phyloP scores from a whole-genome alignment of 2,797 vertebrate genomes.

The Platalea minor region DNA sequence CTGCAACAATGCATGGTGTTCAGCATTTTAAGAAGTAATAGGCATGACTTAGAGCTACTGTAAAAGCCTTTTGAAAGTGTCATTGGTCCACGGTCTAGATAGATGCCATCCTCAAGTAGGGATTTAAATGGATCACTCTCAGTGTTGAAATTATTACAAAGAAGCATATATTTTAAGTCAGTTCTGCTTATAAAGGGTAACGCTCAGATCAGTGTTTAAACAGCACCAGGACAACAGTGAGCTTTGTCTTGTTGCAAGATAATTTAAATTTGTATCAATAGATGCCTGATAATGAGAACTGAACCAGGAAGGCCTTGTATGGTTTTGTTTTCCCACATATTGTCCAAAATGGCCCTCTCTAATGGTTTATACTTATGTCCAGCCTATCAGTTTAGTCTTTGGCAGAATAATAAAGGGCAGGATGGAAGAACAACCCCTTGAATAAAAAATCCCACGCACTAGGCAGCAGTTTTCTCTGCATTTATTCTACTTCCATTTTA shows the following conservation, averaged over 20 bases:
- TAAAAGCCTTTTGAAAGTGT: not conserved
- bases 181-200: not conserved
- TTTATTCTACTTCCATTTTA: not conserved
- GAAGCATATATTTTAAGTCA: not conserved
- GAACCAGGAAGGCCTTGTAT: not conserved
- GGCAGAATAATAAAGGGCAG: not conserved
- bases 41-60: not conserved
- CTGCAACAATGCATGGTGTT: not conserved
- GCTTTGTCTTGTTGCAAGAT: not conserved
- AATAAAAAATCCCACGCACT: not conserved
- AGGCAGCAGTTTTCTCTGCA: not conserved
- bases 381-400: not conserved
- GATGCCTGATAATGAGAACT: not conserved
- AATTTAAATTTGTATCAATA: not conserved
- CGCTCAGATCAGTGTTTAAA: not conserved
- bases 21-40: not conserved
- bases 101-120: not conserved
- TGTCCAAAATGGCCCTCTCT: not conserved
- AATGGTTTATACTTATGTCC: not conserved
- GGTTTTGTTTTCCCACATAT: not conserved
- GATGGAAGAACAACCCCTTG: not conserved
- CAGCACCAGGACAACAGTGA: not conserved
- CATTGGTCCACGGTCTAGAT: not conserved
- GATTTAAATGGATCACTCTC: not conserved
- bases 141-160: not conserved